Percentiles rank a stretch among this genome's conserved stretches.
phyloP scores from a whole-genome alignment of 2,888 invertebrate species.

The Clusia tigrina region DNA sequence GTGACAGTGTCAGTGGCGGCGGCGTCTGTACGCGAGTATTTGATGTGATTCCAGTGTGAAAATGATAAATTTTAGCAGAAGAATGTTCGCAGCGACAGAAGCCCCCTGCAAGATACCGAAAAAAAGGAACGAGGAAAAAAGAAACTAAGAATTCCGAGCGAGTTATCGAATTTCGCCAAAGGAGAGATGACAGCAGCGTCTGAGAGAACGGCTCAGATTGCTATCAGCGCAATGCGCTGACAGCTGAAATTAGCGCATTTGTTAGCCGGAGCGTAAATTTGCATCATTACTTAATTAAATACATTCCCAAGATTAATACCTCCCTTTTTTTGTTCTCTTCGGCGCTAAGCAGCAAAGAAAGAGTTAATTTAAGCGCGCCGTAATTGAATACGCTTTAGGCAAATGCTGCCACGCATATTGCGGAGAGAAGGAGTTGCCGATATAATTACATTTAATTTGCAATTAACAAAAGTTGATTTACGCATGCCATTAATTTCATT shows the following conservation, averaged over 20 bases:
- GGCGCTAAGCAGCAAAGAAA: too few species aligned
- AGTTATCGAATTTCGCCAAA: slow-evolving; percentile 1
- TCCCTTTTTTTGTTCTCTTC: too few species aligned
- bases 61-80: background rate
- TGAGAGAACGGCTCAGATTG: background rate
- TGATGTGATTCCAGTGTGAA: background rate
- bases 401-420: too few species aligned
- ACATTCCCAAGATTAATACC: background rate
- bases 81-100: too few species aligned
- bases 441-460: too few species aligned
- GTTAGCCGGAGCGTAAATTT: background rate
- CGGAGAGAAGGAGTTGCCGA: too few species aligned
- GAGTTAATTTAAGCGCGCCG: too few species aligned
- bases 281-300: background rate
- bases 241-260: slow-evolving; percentile 4
- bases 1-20: background rate
- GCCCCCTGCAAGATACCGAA: too few species aligned
- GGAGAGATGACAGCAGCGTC: background rate
- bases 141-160: background rate
- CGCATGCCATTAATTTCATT: too few species aligned
- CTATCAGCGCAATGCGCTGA: background rate
- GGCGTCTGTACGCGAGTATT: background rate
- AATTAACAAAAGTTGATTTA: too few species aligned
- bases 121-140: too few species aligned
- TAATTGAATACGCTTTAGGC: too few species aligned